phyloP scores from a whole-genome alignment of 2,797 vertebrate genomes.

The Poecilia velifera region DNA sequence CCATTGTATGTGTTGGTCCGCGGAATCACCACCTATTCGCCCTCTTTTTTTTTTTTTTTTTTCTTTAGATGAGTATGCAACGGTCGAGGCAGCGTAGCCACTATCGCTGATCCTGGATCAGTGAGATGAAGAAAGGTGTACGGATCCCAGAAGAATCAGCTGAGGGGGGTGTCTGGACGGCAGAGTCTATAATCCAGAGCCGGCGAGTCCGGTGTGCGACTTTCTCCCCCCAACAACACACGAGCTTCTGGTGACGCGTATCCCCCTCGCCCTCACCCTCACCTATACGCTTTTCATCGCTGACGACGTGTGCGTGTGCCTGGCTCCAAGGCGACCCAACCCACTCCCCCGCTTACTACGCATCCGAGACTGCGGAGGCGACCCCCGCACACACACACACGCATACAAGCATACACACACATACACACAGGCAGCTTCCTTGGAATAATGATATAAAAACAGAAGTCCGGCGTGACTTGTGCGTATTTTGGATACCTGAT shows the following conservation, averaged over 20 bases:
- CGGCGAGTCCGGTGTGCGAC: constrained; percentile 45
- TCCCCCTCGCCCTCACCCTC: constrained; percentile 53
- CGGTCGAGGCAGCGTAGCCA: constrained; percentile 5
- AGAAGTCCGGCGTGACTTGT: constrained; percentile 45
- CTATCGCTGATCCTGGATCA: constrained; percentile 29
- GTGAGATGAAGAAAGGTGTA: constrained; percentile 10
- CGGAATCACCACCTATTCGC: constrained; percentile 60
- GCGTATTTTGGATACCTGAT: constrained; percentile 31
- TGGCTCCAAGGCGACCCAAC: constrained; percentile 76
- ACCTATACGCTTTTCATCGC: constrained; percentile 63
- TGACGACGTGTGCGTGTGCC: constrained; percentile 59
- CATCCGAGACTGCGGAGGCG: constrained; percentile 74
- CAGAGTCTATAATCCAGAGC: constrained; percentile 55
- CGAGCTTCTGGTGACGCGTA: constrained; percentile 26
- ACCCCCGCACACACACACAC: constrained; percentile 16
- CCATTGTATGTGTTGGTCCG: constrained; percentile 74
- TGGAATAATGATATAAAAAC: not conserved
- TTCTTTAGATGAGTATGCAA: constrained; percentile 25
- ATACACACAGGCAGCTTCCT: constrained; percentile 21
- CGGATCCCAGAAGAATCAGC: constrained; percentile 22
- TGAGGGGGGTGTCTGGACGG: constrained; percentile 13
- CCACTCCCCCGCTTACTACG: constrained; percentile 73
- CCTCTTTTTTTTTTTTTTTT: not conserved
- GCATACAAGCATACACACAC: constrained; percentile 2
- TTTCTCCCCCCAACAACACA: constrained; percentile 28